Evolutionary conservation across 2,113 vertebrate genomes (phyloP).

Genomic region (Heliornis fulica): DNA sequence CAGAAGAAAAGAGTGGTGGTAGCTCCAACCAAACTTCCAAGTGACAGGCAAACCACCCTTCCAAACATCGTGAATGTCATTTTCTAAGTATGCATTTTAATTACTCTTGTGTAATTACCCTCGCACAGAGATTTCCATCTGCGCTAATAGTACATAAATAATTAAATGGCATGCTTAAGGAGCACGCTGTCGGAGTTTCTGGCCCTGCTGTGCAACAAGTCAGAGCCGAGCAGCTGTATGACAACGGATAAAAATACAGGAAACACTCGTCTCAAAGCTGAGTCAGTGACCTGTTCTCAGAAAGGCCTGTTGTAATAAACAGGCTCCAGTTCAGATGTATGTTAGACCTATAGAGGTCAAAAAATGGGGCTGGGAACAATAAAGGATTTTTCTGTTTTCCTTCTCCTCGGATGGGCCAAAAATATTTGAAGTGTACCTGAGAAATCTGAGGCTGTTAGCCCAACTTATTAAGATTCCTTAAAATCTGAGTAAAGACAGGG

Average conservation of each 20-base stretch:
- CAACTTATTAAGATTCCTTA: neutral
- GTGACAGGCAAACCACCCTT: neutral
- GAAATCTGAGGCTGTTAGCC: neutral
- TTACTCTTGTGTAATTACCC: neutral
- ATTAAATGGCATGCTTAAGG: conserved; percentile 3
- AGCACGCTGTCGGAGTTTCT: neutral
- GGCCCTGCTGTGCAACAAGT: neutral
- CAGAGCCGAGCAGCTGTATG: neutral
- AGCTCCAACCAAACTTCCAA: neutral
- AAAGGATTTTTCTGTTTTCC: neutral
- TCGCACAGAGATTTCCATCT: neutral
- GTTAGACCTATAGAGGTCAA: neutral
- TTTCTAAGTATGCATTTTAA: neutral
- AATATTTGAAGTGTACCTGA: neutral
- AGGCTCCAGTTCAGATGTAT: neutral
- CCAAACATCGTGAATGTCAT: neutral
- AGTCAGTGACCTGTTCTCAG: conserved; percentile 42
- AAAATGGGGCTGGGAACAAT: neutral
- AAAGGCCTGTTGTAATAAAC: conserved; percentile 19
- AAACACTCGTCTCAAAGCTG: conserved; percentile 34
- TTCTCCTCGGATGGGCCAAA: neutral
- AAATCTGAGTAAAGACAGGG: neutral
- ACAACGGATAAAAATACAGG: conserved; percentile 9
- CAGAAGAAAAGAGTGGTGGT: neutral
- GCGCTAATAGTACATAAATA: neutral